Base-by-base conservation (phyloP, 2,888 invertebrate species). In the Busseola fusca region DNA sequence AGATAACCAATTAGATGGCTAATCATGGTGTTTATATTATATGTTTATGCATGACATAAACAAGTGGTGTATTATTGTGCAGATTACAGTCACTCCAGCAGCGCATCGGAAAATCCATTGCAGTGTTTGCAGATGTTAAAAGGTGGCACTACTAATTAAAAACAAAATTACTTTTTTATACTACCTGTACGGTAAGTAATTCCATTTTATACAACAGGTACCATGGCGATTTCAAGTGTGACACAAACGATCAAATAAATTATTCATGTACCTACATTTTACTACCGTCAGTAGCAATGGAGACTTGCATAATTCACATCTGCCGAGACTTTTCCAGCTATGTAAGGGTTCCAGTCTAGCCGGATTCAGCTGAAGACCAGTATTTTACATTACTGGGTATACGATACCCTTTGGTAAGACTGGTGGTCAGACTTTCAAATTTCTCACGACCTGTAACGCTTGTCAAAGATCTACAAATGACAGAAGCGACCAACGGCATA, bases 241-340 rank as follows among this genome's bases (percentile, higher is more conserved):
- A 75, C 67, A 48, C 34, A 69, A 82, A 30, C 62, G 30, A 40
- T 14, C 42, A 70, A 72, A 74, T 80, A 62, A 66, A 69, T 74
- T 58, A 74, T 75, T 66, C 57, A 65, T 65, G 27, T 59, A 56
- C 27, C 54, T 56, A 52, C 34, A 54, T 64, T 66, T 37, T 52
- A 30, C 5, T 34, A 40, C 7, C 3, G 21, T 45, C 27, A 54
- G 4, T 12, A 30, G 52, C 1, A 64, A 25, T 5, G 25, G 64
- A 64, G 10, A 7, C 14, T 3, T 16, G 9, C n/a, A 6, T 14
- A n/a, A 65, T 3, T 34, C 5, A 34, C 34, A 34, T 34, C 34
- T 34, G 34, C 34, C 34, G 3, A 34, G 34, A 3, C 34, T 34
- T 34, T 34, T 34, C 34, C 34, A 34, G 34, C 34, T 34, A 5